Base-by-base conservation (phyloP, 2,797 vertebrate genomes). In the Sylvilagus floridanus region DNA sequence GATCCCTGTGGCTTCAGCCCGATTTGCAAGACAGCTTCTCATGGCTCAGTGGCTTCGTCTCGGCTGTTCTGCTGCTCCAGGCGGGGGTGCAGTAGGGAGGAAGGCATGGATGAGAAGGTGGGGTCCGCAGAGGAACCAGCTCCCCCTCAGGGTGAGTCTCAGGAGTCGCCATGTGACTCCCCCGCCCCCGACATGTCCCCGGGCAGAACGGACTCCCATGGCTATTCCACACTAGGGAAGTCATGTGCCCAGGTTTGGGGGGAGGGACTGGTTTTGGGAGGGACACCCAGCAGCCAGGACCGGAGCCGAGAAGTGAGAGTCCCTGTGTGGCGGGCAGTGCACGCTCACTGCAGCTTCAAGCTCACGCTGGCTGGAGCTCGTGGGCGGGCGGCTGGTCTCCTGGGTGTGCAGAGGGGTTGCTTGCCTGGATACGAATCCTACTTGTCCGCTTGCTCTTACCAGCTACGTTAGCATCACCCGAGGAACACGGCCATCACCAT, bases 1-100 rank as follows among this genome's bases (percentile, higher is more conserved):
- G 42, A 42, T 42, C 42, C 42, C 42, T 42, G 42, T 42, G 42
- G 42, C 42, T 42, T 42, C 42, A 93, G 60, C 75, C 97, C 97
- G 93, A 90, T 96, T 97, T 98, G 86, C 84, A 22, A 90, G 72
- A 76, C 95, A n/a, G 92, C 95, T 97, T 95, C 94, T 97, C 96
- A 66, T 71, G 96, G 84, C 24, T 76, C 85, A 84, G 26, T 57
- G 84, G 85, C 60, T 95, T 96, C 87, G 91, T 71, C 78, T 95
- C 90, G 89, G 52, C 37, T 17, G 30, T 81, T 78, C 92, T 4
- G 0, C 89, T 95, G 88, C 42, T 42, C 8, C 42, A 1, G 7
- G 42, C 7, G n/a, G 42, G 47, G n/a, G 22, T 79, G 7, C 35
- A 93, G 19, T n/a, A 71, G 66, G 26, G 78, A 92, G 24, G 26